A percentile compares a stretch with the other conserved stretches of the same genome.
Conservation (phyloP, 1,140 invertebrate genomes). For the Paraescarpia echinospica region DNA sequence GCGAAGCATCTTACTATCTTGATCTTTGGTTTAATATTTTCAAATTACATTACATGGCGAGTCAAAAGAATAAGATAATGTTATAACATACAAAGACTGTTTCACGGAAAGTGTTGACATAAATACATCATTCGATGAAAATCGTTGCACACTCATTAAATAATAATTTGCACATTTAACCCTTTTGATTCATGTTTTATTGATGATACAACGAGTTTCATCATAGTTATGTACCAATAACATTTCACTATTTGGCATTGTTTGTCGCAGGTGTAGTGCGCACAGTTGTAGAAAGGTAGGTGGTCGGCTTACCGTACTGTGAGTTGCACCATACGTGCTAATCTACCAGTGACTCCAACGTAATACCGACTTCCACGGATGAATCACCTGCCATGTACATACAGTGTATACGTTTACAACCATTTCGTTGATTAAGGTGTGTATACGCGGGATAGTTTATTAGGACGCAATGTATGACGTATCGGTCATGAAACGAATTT, state of each 20-base stretch:
- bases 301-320: not conserved
- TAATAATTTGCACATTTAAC: too few species aligned
- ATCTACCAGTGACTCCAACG: not conserved
- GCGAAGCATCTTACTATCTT: not conserved
- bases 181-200: not conserved
- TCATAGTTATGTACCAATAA: not conserved
- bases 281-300: not conserved
- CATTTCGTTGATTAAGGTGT: not conserved
- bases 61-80: too few species aligned
- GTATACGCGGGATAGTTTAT: not conserved
- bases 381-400: not conserved
- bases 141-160: too few species aligned
- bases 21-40: too few species aligned
- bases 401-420: not conserved
- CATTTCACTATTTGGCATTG: not conserved
- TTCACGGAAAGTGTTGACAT: too few species aligned
- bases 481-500: not conserved
- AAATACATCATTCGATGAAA: too few species aligned
- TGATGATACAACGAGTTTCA: not conserved
- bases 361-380: not conserved
- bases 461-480: not conserved
- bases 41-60: too few species aligned
- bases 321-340: not conserved
- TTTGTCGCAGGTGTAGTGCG: not conserved
- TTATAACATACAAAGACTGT: too few species aligned